Base-by-base conservation (phyloP, 2,113 vertebrate species). In the Leptobrachium leishanense region DNA sequence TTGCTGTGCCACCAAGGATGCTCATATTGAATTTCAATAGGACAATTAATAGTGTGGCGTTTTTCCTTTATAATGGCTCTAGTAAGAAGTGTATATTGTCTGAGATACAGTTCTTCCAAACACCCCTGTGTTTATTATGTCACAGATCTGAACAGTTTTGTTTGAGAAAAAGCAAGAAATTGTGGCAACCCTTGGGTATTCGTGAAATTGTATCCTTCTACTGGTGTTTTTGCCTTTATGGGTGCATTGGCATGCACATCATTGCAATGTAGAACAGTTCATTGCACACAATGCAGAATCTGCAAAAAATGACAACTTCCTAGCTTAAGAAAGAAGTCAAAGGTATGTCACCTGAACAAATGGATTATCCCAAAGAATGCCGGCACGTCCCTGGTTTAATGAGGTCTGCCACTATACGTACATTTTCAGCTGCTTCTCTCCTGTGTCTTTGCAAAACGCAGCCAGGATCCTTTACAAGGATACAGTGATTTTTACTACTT, bases 351-450 rank as follows among this genome's bases (percentile, higher is more conserved):
- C 3, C 55, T 59, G 1, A 13, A 59, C 55, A 59, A 59, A 59
- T 59, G 55, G 6, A 59, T 59, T 12, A 59, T 59, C 11, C 11
- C 2, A 59, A 54, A 15, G 13, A 59, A 59, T 59, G 55, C 11
- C 55, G 9, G 55, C 11, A 8, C 78, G 70, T 72, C 79, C 74
- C 83, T 15, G 55, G 10, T 59, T 59, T 59, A 59, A 59, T 59
- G 55, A 59, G 55, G 13, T 59, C 9, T 59, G 55, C 55, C 13
- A 59, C 55, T 12, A 59, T 59, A 15, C 13, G 55, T 59, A 13
- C 55, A 39, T 39, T 64, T 59, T 64, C 62, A 1, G 5, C 9
- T 64, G n/a, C 15, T 20, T 39, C 31, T 64, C 9, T 50, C 46
- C 4, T 4, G 4, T 50, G 4, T 50, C 46, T 8, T 31, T 10